phyloP scores from a whole-genome alignment of 2,113 vertebrate genomes.

The Cygnus buccinator region DNA sequence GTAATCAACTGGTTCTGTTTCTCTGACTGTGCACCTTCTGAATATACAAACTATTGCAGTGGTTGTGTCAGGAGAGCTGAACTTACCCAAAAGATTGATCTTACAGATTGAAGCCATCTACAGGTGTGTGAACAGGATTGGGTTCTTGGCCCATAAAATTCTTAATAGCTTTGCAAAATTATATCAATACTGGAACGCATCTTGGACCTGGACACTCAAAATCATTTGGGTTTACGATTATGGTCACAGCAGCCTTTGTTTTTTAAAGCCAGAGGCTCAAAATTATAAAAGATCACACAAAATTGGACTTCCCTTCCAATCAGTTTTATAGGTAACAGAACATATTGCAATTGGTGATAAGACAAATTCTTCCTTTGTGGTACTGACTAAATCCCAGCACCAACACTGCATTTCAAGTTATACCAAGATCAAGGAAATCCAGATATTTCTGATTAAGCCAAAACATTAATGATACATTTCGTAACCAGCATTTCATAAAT shows the following conservation, averaged over 20 bases:
- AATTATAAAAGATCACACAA: neutral
- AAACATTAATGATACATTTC: neutral
- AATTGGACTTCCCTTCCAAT: neutral
- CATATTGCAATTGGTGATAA: neutral
- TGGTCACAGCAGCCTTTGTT: neutral
- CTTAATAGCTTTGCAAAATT: neutral
- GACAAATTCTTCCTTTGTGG: neutral
- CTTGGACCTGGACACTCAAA: neutral
- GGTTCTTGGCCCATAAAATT: neutral
- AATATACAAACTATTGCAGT: neutral
- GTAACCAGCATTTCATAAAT: constrained; percentile 7
- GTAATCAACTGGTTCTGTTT: neutral
- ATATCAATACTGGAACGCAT: neutral
- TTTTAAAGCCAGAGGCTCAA: neutral
- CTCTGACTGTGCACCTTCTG: neutral
- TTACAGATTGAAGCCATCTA: neutral
- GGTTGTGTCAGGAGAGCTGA: neutral
- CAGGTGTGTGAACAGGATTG: neutral
- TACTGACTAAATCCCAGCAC: neutral
- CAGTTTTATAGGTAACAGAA: neutral
- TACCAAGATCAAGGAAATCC: constrained; percentile 7
- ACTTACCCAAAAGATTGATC: neutral
- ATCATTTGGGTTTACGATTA: neutral
- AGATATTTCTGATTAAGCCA: constrained; percentile 17
- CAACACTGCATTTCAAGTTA: neutral